phyloP scores from a whole-genome alignment of 2,113 vertebrate species.

The Bubalus kerabau region DNA sequence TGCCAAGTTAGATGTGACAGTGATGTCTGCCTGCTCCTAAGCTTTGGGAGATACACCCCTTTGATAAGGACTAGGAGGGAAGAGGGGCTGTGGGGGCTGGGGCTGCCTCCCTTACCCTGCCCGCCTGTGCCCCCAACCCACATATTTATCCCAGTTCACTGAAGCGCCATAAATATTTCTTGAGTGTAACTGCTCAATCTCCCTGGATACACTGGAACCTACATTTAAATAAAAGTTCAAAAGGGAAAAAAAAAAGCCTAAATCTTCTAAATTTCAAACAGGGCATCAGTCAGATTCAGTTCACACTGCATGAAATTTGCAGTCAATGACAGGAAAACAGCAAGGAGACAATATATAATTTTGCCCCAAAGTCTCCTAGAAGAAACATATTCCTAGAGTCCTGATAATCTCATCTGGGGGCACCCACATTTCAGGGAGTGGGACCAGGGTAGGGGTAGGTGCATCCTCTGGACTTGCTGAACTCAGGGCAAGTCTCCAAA shows the following conservation, averaged over 20 bases:
- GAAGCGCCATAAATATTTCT: neutral
- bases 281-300: neutral
- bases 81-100: neutral
- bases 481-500: conserved; percentile 33
- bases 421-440: neutral
- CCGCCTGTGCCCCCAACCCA: neutral
- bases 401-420: neutral
- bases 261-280: neutral
- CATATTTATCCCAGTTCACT: neutral
- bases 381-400: neutral
- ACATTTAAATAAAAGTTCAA: conserved; percentile 21
- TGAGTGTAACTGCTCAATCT: neutral
- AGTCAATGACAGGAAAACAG: neutral
- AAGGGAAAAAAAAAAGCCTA: neutral
- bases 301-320: neutral
- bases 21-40: too few relatives aligned
- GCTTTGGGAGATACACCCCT: neutral
- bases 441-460: neutral
- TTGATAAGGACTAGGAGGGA: neutral
- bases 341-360: neutral
- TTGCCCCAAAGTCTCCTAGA: neutral
- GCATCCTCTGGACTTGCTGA: conserved; percentile 5
- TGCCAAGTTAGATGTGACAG: neutral
- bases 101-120: neutral
- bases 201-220: neutral